Conservation (phyloP, 2,797 vertebrate species). For the Carcharodon carcharias region DNA sequence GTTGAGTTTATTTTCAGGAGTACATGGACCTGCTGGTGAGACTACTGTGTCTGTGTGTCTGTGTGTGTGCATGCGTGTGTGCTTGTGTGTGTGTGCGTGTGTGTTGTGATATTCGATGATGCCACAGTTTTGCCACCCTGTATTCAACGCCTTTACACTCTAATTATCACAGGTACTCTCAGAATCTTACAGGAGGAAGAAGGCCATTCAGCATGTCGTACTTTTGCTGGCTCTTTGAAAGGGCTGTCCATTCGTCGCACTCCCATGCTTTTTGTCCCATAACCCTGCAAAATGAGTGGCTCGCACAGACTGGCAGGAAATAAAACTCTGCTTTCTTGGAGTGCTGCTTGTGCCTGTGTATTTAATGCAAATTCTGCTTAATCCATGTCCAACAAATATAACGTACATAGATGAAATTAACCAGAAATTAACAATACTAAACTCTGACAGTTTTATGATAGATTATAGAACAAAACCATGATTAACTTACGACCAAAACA, state of each 20-base stretch:
- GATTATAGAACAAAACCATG: not conserved
- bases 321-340: not conserved
- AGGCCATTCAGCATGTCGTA: not conserved
- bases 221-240: not conserved
- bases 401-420: not conserved
- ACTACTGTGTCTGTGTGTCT: not conserved
- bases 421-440: not conserved
- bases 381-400: not conserved
- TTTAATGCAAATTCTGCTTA: not conserved
- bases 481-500: not conserved
- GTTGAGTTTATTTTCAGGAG: not conserved
- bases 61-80: too few species aligned
- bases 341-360: not conserved
- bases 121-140: not conserved
- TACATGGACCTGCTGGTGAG: not conserved
- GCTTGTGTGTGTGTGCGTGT: too few species aligned
- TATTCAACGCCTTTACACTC: not conserved
- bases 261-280: not conserved
- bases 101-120: not conserved
- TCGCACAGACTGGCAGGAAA: not conserved
- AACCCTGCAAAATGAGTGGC: not conserved
- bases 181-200: not conserved
- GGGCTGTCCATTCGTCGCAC: not conserved
- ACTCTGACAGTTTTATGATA: not conserved
- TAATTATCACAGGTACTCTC: not conserved